phyloP scores from a whole-genome alignment of 2,888 invertebrate species.

The Beris chalybata region DNA sequence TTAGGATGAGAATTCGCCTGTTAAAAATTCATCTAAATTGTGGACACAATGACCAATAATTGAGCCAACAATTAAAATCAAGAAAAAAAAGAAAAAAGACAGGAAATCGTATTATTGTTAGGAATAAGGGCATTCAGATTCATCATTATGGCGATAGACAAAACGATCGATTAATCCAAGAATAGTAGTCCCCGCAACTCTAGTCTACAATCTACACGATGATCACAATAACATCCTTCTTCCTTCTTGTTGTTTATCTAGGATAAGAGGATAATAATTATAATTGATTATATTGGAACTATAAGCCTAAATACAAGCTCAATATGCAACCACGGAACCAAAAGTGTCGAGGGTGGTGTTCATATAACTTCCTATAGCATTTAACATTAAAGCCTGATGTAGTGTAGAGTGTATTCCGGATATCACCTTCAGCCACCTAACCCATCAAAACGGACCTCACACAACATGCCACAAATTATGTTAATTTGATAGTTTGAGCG shows the following conservation, averaged over 20 bases:
- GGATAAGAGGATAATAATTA: conserved; percentile 40
- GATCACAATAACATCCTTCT: conserved; percentile 40
- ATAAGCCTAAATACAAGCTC: not conserved
- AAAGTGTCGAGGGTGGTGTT: conserved; percentile 29
- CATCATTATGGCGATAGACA: too few relatives aligned
- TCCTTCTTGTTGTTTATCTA: conserved; percentile 31
- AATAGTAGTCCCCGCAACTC: too few relatives aligned
- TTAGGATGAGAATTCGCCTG: too few relatives aligned
- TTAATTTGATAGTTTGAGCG: conserved; percentile 43
- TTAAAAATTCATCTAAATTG: too few relatives aligned
- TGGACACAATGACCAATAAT: too few relatives aligned
- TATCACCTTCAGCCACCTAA: conserved; percentile 9
- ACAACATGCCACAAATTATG: conserved; percentile 40
- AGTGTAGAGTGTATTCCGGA: conserved; percentile 11
- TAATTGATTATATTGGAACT: conserved; percentile 4
- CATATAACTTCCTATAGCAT: conserved; percentile 27
- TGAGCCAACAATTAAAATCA: too few relatives aligned
- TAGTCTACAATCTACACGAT: too few relatives aligned
- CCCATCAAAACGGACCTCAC: conserved; percentile 8
- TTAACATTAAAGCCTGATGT: conserved; percentile 12
- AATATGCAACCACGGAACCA: conserved; percentile 6
- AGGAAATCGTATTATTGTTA: too few relatives aligned
- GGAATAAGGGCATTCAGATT: too few relatives aligned
- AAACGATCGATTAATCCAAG: too few relatives aligned
- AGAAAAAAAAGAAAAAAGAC: too few relatives aligned